Evolutionary conservation across 1,140 invertebrate species (phyloP).

Genomic region (Drosophila pachea): DNA sequence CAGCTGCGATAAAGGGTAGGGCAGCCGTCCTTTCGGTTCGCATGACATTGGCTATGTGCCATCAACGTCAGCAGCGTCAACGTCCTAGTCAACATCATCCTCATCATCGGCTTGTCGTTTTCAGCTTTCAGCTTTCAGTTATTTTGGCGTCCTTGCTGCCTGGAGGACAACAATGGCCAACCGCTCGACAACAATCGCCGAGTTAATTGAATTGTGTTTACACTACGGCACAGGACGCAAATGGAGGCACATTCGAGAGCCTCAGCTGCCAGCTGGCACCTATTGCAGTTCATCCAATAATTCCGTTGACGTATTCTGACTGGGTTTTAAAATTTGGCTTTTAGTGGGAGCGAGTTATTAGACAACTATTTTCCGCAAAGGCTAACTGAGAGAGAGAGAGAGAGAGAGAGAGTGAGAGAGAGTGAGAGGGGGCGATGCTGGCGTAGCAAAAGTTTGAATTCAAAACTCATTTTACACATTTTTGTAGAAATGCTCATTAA

Average conservation of each 20-base stretch:
- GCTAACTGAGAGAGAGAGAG: not conserved
- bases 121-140: conserved; percentile 48
- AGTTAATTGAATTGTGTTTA: conserved; percentile 77
- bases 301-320: conserved; percentile 14
- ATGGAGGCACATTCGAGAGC: not conserved
- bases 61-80: conserved; percentile 12
- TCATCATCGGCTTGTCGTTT: conserved; percentile 67
- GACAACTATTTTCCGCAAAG: conserved; percentile 6
- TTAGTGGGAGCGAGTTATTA: conserved; percentile 21
- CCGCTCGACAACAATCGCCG: conserved; percentile 56
- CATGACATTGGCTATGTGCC: conserved; percentile 33
- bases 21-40: not conserved
- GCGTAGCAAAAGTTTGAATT: conserved; percentile 11
- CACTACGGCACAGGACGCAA: conserved; percentile 50
- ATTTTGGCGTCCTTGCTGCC: conserved; percentile 61
- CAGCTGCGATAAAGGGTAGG: not conserved
- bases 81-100: conserved; percentile 29
- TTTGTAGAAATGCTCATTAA: conserved; percentile 66
- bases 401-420: not conserved
- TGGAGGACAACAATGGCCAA: conserved; percentile 56
- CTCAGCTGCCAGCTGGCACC: not conserved
- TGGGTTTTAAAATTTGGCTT: conserved; percentile 28
- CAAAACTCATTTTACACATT: conserved; percentile 53
- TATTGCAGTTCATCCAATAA: conserved; percentile 4
- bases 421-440: not conserved